Base-by-base conservation (phyloP, 2,797 vertebrate genomes). In the Stomatorhinus walkeri region DNA sequence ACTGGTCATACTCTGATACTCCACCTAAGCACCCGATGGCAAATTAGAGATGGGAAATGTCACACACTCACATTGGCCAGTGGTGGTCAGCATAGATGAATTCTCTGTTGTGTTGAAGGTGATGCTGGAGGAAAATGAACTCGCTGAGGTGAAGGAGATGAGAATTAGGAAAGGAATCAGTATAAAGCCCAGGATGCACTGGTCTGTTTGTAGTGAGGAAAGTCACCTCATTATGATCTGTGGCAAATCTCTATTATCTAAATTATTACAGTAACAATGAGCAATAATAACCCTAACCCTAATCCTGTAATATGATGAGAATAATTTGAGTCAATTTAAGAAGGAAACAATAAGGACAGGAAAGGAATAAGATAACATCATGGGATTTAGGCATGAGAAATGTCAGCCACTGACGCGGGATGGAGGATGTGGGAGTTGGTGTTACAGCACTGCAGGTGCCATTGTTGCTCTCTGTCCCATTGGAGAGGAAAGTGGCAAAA, bases 31-130 rank as follows among this genome's bases (percentile, higher is more conserved):
- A 64, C 61, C 3, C 8, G 1, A 64, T 28, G 24, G 61, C 22
- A 68, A 68, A 32, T 68, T 68, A 68, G 24, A 68, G 10, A 68
- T 68, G 94, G 40, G 10, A 68, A 68, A 36, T 14, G 24, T 68
- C 10, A 36, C 94, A 95, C 94, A 95, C 64, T 68, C 64, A 68
- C 64, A 5, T 28, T 68, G 28, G 24, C 0, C 28, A 36, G 64
- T 68, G 64, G 3, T 32, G 64, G 28, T 36, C 3, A 12, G 4
- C 10, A 28, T 1, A 14, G 64, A 68, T 68, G 28, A 68, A 68
- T 68, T 68, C 64, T 32, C 64, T 68, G 64, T 68, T 32, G 12
- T 32, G 64, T 68, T 68, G 64, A 68, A 68, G 28, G 28, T 68
- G 64, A 32, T 14, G 28, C 4, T 9, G 64, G 22, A 61, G 59